Conservation (phyloP, 2,113 vertebrate species). For the Arvicanthis niloticus region DNA sequence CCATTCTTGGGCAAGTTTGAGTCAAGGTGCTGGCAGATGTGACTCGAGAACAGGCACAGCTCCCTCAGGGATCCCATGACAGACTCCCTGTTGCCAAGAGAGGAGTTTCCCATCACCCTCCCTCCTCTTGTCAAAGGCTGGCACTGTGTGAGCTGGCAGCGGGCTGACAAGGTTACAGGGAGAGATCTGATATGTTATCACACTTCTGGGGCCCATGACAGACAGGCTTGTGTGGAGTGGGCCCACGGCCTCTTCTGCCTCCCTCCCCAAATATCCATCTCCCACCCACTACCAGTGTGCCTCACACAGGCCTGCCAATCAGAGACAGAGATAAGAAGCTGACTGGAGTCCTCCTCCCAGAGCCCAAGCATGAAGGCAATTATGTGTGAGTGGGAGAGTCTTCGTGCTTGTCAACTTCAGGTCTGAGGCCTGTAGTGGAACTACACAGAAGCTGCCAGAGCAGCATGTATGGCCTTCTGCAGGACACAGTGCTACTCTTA, state of each 20-base stretch:
- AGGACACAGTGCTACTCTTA: not conserved
- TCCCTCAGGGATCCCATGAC: slow-evolving; percentile 14
- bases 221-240: slow-evolving; percentile 50
- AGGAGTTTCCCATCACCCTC: slow-evolving; percentile 65
- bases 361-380: slow-evolving; percentile 59
- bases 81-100: slow-evolving; percentile 46
- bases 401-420: slow-evolving; percentile 37
- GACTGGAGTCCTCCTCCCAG: slow-evolving; percentile 39
- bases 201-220: slow-evolving; percentile 66
- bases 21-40: not conserved
- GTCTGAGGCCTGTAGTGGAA: not conserved
- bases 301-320: slow-evolving; percentile 68
- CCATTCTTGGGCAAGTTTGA: not conserved
- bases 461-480: not conserved
- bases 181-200: slow-evolving; percentile 75
- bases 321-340: slow-evolving; percentile 72
- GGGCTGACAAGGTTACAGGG: slow-evolving; percentile 67
- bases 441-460: not conserved
- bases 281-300: not conserved
- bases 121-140: slow-evolving; percentile 66
- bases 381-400: slow-evolving; percentile 59
- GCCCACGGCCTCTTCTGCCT: slow-evolving; percentile 33
- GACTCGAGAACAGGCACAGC: not conserved
- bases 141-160: slow-evolving; percentile 63
- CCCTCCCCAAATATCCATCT: slow-evolving; percentile 14